phyloP scores from a whole-genome alignment of 1,140 invertebrate genomes.

The Aphaenogaster rudis region DNA sequence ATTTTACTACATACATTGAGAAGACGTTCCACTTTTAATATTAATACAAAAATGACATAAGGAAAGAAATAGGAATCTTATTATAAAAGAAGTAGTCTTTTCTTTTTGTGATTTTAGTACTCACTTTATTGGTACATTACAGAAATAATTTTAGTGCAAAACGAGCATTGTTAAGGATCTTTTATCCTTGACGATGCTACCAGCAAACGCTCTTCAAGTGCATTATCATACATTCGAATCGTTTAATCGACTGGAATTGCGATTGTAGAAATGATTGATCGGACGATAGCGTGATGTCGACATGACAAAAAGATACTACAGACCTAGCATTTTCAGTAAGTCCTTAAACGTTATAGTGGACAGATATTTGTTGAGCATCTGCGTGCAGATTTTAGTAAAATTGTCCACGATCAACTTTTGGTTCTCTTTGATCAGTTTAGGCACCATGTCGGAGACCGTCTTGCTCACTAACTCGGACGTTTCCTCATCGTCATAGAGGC shows the following conservation, averaged over 20 bases:
- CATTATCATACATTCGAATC: background rate
- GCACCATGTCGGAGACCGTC: constrained; percentile 55
- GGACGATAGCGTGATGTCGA: background rate
- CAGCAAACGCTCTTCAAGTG: background rate
- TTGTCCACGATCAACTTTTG: background rate
- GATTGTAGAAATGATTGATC: background rate
- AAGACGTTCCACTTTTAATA: background rate
- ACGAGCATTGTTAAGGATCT: background rate
- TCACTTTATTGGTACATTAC: background rate
- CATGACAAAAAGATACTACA: background rate
- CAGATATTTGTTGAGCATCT: constrained; percentile 14
- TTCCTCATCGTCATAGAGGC: constrained; percentile 64
- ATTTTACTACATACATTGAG: background rate
- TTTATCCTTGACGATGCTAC: background rate
- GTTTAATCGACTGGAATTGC: background rate
- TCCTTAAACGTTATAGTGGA: background rate
- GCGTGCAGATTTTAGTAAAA: background rate
- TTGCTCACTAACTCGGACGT: constrained; percentile 49
- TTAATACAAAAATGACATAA: background rate
- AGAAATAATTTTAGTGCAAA: constrained; percentile 1
- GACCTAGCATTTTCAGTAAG: background rate
- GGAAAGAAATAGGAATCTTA: background rate
- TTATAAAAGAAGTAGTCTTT: background rate
- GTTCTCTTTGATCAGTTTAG: constrained; percentile 44
- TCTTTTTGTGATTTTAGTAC: background rate